Evolutionary conservation across 2,113 vertebrate genomes (phyloP), one percentile per base, ranked within the genome.

Genomic region (Sclerurus mexicanus): DNA sequence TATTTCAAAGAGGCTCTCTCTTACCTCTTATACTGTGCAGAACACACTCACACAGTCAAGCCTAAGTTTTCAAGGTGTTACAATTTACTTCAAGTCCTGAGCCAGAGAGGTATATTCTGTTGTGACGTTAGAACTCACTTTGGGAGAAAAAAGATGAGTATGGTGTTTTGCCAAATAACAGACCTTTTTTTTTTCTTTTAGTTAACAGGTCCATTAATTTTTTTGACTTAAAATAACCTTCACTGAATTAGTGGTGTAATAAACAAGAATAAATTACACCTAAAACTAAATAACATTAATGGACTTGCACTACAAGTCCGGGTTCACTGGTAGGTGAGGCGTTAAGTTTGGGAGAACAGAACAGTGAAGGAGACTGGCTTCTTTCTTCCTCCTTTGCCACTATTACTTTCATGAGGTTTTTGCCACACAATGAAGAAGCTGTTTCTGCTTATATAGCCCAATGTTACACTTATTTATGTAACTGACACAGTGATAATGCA

Each of bases 171-270:
- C 19, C 40, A 88, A 35, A 28, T n/a, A 76, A 63, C 47, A 12
- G 53, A 53, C 4, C 14, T 46, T 40, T 78, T n/a, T 55, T 71
- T 52, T 52, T 67, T 76, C 24, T 80, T 86, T 76, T 20, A 50
- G 33, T 87, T 89, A 89, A 59, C 55, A 87, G 69, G 73, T 10
- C 27, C 84, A 91, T 94, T 91, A 92, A 95, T 44, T 93, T 89
- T 55, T 77, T 74, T 59, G 76, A 50, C 74, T 89, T 87, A 78
- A 52, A 93, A 82, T 87, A 94, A 91, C 85, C 87, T 87, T 91
- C 56, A 85, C 13, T 59, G 56, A 86, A 74, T 82, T 75, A 90
- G 39, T 9, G 27, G 42, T 6, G 14, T 68, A 89, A 91, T 39
- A 93, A 95, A 88, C 66, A 85, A 53, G 87, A 91, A 80, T 73